Base-by-base conservation (phyloP, 2,113 vertebrate species). In the Labeo catla region DNA sequence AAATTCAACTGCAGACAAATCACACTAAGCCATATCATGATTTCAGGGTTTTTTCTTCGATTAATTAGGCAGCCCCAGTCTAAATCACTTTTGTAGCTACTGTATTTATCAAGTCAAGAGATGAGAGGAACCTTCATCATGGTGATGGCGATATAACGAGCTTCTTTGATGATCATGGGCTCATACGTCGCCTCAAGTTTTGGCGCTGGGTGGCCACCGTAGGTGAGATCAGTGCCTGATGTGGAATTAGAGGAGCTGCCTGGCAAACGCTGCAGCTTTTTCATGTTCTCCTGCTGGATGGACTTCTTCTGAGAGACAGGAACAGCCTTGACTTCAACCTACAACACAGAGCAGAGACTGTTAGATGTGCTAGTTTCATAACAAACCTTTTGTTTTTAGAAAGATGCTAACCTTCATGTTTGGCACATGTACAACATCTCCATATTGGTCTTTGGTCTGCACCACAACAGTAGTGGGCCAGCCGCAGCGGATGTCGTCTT, bases 251-350 rank as follows among this genome's bases (percentile, higher is more conserved):
- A 81, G 65, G 96, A 95, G 92, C 96, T 96, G 13, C 98, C 98
- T 54, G 97, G 97, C 34, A 98, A 94, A 10, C 97, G 94, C 61
- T 98, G 98, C 63, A 95, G 91, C 85, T 97, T 99, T 90, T 97
- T 97, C 72, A 94, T 89, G 89, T 96, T 97, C 1, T 99, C 98
- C 88, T 97, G 96, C 86, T 98, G 98, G 89, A 97, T 90, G 15
- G 98, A 97, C 93, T 99, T 99, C 88, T 99, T 99, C 93, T 99
- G 98, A 79, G 98, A 98, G 88, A 99, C 97, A 2, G 98, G 98
- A 78, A 99, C 98, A 0, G 98, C 98, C 92, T 99, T 99, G 50
- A 99, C 98, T 93, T 99, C 98, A 91, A 99, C 98, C 98, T 99
- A 90, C 78, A 85, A 6, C 78, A 68, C 11, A 89, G 21, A 84